Evolutionary conservation across 2,113 vertebrate species (phyloP), one percentile per base, ranked within the genome.

Genomic region (Hymenochirus boettgeri): DNA sequence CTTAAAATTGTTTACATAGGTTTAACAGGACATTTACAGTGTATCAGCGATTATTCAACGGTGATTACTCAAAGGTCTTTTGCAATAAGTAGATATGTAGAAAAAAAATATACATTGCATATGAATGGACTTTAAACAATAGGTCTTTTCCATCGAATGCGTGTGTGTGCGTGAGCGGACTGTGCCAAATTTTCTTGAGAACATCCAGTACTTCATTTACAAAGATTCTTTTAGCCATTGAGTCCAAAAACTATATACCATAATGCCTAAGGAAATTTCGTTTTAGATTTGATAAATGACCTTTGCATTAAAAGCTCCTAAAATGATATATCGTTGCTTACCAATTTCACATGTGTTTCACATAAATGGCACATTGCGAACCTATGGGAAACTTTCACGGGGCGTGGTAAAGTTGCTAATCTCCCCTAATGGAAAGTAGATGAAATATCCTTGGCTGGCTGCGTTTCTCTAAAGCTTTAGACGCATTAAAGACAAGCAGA

Each of bases 361-460:
- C 57, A 66, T 66, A 58, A 66, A 51, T 52, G 55, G 52, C 55
- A 29, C 46, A 57, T 29, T 35, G 31, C 29, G n/a, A 31, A 33
- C 55, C 46, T 45, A 57, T 11, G 46, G n/a, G 55, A 59, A 52
- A 33, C 22, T n/a, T 23, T 25, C 24, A 22, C 19, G 29, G 55
- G 56, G 56, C 18, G 64, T 51, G 63, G 63, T 48, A 31, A 17
- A 15, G 33, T 18, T 31, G 27, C 64, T 66, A 59, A 66, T 66
- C 64, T 66, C 35, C 64, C 27, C 35, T 66, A 66, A 66, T 66
- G 64, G 55, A 66, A 66, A 66, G 22, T 27, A 26, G 64, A 42
- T 57, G 64, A 66, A 59, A 66, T 58, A 17, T 58, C 33, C 23
- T 56, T 42, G 55, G 55, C 27, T 31, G 42, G 56, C 21, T 58